Evolutionary conservation across 2,797 vertebrate genomes (phyloP).

Genomic region (Microtus agrestis): DNA sequence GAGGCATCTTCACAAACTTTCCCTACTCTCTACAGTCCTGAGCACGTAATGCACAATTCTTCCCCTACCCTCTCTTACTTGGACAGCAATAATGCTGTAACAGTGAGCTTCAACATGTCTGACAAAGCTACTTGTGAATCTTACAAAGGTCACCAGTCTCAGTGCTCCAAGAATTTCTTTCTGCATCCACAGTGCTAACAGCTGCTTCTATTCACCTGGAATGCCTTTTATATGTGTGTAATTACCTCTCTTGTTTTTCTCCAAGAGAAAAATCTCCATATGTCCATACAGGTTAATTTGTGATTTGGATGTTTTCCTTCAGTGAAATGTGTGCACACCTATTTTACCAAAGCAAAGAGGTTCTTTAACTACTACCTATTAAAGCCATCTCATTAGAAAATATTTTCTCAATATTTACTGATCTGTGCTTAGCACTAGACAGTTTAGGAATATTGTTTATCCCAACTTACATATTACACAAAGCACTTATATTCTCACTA

Average conservation of each 20-base stretch:
- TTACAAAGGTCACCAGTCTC: background rate
- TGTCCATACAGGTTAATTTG: background rate
- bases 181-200: background rate
- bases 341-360: background rate
- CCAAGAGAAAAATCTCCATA: background rate
- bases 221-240: conserved; percentile 13
- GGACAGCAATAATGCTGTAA: background rate
- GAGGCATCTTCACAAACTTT: background rate
- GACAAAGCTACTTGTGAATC: background rate
- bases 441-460: background rate
- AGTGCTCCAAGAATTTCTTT: background rate
- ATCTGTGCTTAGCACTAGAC: background rate
- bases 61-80: background rate
- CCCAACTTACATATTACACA: background rate
- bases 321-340: background rate
- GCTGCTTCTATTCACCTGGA: background rate
- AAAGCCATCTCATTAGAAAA: background rate
- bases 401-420: background rate
- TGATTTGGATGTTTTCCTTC: conserved; percentile 11
- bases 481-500: background rate
- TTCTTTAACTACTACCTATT: background rate
- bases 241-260: background rate
- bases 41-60: background rate
- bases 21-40: background rate
- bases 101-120: background rate